A percentile compares a stretch with the other conserved stretches of the same genome.
Evolutionary conservation across 2,888 invertebrate species (phyloP).

Genomic region (Helicoverpa assulta): DNA sequence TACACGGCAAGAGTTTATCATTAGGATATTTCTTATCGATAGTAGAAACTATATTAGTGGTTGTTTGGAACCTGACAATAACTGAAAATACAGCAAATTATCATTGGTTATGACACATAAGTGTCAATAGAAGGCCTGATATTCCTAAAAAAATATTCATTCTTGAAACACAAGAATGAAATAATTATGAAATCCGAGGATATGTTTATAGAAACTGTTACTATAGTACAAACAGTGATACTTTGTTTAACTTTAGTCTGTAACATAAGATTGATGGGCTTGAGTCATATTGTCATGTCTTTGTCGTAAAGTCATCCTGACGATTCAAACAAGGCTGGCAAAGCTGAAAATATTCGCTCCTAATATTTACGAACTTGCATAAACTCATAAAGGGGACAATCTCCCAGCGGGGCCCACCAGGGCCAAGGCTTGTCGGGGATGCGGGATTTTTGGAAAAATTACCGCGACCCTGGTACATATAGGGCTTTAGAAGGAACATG

Average conservation of each 20-base stretch:
- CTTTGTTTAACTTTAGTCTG: neutral
- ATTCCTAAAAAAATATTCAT: neutral
- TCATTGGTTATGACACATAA: neutral
- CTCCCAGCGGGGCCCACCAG: too few relatives aligned
- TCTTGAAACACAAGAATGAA: neutral
- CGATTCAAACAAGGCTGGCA: neutral
- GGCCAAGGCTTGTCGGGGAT: too few relatives aligned
- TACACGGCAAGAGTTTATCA: too few relatives aligned
- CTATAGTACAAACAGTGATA: neutral
- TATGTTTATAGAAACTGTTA: neutral
- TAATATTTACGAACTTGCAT: neutral
- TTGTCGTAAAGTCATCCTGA: neutral
- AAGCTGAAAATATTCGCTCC: neutral
- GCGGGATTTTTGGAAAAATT: too few relatives aligned
- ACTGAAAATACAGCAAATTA: too few relatives aligned
- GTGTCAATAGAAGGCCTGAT: neutral
- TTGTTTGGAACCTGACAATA: too few relatives aligned
- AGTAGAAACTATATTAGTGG: too few relatives aligned
- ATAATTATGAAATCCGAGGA: neutral
- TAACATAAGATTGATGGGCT: neutral
- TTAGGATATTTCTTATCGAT: too few relatives aligned
- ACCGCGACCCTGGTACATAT: too few relatives aligned
- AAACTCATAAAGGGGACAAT: too few relatives aligned
- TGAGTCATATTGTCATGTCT: neutral
- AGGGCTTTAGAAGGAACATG: too few relatives aligned